Conservation (phyloP, 2,797 vertebrate species). For the Philypnodon macrostomus region DNA sequence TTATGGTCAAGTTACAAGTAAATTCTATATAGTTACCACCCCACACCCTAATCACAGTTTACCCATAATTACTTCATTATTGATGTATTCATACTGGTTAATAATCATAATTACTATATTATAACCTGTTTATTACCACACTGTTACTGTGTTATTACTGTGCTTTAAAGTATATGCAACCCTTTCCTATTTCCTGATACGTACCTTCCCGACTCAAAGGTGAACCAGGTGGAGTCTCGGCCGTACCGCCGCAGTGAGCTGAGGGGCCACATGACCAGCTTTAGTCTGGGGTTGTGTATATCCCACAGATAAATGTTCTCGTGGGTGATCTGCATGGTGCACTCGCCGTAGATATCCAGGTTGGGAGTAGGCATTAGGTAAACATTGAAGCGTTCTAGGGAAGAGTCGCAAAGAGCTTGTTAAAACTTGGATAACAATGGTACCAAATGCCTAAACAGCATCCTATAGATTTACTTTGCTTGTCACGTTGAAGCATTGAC, state of each 20-base stretch:
- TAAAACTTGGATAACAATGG: background rate
- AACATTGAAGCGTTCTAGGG: slow-evolving; percentile 95
- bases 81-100: too few relatives aligned
- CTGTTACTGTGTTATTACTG: too few relatives aligned
- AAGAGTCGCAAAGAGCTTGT: slow-evolving; percentile 23
- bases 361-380: slow-evolving; percentile 98
- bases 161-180: background rate
- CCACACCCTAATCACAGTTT: too few relatives aligned
- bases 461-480: slow-evolving; percentile 5
- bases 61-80: too few relatives aligned
- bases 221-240: slow-evolving; percentile 97
- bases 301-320: slow-evolving; percentile 99
- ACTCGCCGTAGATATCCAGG: slow-evolving; percentile 98
- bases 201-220: slow-evolving; percentile 95
- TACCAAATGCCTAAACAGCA: slow-evolving; percentile 5
- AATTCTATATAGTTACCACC: too few relatives aligned
- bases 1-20: too few relatives aligned
- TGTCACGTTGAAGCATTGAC: slow-evolving; percentile 7
- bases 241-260: slow-evolving; percentile 95
- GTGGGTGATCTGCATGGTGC: slow-evolving; percentile 99
- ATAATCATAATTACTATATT: too few relatives aligned
- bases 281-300: slow-evolving; percentile 95
- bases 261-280: slow-evolving; percentile 98
- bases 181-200: background rate
- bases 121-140: too few relatives aligned